phyloP scores from a whole-genome alignment of 2,888 invertebrate species.

The Zele albiditarsus region DNA sequence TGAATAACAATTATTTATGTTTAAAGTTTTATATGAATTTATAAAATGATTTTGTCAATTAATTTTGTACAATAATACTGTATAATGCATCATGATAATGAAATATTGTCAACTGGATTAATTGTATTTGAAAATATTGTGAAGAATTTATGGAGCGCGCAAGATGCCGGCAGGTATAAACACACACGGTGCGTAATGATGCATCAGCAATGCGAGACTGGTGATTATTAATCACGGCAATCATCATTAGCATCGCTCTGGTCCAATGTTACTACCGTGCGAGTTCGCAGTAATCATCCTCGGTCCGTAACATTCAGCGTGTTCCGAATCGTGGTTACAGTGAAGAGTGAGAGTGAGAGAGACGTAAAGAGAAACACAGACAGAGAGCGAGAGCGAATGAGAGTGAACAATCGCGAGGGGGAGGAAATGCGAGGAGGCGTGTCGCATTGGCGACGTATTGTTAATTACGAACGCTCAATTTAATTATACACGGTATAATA shows the following conservation, averaged over 20 bases:
- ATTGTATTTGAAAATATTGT: background rate
- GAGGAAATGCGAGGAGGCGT: conserved; percentile 26
- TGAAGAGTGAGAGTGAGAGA: background rate
- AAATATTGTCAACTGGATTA: background rate
- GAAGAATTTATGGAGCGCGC: background rate
- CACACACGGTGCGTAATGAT: conserved; percentile 23
- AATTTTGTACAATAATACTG: background rate
- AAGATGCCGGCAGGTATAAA: conserved; percentile 18
- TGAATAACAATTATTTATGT: background rate
- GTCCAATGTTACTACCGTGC: conserved; percentile 36
- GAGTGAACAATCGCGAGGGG: conserved; percentile 4
- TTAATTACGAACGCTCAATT: conserved; percentile 45
- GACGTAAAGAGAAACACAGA: background rate
- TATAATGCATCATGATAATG: conserved; percentile 20
- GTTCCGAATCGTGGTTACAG: conserved; percentile 15
- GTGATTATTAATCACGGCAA: conserved; percentile 46
- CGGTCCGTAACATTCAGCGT: conserved; percentile 43
- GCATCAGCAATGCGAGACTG: conserved; percentile 27
- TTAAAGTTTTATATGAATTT: background rate
- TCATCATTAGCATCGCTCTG: conserved; percentile 45
- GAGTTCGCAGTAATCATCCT: conserved; percentile 42
- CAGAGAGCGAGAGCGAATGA: background rate
- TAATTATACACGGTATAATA: conserved; percentile 43
- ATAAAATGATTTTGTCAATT: background rate
- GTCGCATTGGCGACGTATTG: conserved; percentile 39